Percentiles rank a stretch among this genome's conserved stretches.
These are phyloP conservation scores for Spinibarbus caldwelli DNA, from an alignment of 2,797 vertebrate genomes.

Conservation along the genomic window DNA sequence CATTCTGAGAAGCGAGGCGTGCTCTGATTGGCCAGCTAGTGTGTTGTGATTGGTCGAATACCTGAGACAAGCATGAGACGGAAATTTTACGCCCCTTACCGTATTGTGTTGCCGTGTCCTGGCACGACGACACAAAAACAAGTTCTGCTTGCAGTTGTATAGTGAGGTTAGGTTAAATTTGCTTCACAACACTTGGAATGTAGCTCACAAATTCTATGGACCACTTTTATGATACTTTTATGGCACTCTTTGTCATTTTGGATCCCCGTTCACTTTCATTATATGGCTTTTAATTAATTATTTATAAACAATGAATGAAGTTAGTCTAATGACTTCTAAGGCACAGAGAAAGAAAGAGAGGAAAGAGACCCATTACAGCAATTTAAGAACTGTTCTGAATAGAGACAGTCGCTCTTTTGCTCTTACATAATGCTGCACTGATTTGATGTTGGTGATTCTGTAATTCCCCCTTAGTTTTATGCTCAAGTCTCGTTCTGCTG, in stretches of 20 bases:
- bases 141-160: neutral
- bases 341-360: neutral
- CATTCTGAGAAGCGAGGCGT: too few relatives aligned
- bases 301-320: constrained; percentile 4
- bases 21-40: too few relatives aligned
- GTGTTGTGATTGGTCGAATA: too few relatives aligned
- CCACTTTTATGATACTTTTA: neutral
- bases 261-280: neutral
- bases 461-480: neutral
- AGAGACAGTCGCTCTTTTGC: neutral
- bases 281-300: constrained; percentile 13
- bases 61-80: too few relatives aligned
- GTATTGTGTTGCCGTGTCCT: too few relatives aligned
- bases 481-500: neutral
- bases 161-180: neutral
- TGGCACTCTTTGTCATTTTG: neutral
- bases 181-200: neutral
- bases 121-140: too few relatives aligned
- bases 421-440: constrained; percentile 31
- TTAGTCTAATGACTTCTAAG: neutral
- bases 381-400: neutral
- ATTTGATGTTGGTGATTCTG: neutral
- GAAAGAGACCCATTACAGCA: neutral
- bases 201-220: neutral
- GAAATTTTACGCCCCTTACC: too few relatives aligned